A percentile compares a stretch with the other conserved stretches of the same genome.
These are phyloP conservation scores for Tetramorium bicarinatum DNA, from an alignment of 2,888 invertebrate species.

Conservation along the genomic window DNA sequence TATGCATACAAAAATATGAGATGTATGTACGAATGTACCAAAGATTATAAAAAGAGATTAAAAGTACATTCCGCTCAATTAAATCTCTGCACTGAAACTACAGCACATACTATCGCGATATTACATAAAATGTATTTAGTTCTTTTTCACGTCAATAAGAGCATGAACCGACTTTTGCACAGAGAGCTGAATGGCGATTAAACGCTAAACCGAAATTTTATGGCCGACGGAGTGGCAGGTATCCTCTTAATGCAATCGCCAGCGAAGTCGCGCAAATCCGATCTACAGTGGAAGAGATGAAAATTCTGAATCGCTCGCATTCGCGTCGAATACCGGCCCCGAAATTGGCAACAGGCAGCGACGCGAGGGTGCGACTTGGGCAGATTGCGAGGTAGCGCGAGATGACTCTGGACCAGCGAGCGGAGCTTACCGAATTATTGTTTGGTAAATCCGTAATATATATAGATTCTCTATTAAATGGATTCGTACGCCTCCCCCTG, in stretches of 20 bases:
- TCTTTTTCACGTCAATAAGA: slow-evolving; percentile 2
- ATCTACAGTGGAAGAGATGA: slow-evolving; percentile 17
- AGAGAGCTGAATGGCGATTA: not conserved
- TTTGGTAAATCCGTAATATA: slow-evolving; percentile 77
- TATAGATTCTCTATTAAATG: slow-evolving; percentile 76
- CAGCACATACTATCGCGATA: not conserved
- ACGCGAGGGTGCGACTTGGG: slow-evolving; percentile 51
- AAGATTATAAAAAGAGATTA: not conserved
- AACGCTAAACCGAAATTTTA: slow-evolving; percentile 41
- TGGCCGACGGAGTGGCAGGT: slow-evolving; percentile 3
- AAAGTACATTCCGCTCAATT: slow-evolving; percentile 35
- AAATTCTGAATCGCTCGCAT: slow-evolving; percentile 34
- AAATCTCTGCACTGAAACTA: not conserved
- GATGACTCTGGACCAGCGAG: slow-evolving; percentile 50
- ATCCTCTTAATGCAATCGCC: slow-evolving; percentile 3
- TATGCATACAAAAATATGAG: not conserved
- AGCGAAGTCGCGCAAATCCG: slow-evolving; percentile 24
- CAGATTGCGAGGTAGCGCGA: slow-evolving; percentile 53
- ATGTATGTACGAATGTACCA: not conserved
- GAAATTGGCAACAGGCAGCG: slow-evolving; percentile 50
- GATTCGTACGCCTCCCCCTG: slow-evolving; percentile 60
- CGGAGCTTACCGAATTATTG: slow-evolving; percentile 71
- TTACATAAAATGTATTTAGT: slow-evolving; percentile 2
- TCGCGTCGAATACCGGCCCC: slow-evolving; percentile 8
- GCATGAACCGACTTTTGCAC: not conserved